Evolutionary conservation across 2,797 vertebrate genomes (phyloP).

Genomic region (Anguilla megastoma): DNA sequence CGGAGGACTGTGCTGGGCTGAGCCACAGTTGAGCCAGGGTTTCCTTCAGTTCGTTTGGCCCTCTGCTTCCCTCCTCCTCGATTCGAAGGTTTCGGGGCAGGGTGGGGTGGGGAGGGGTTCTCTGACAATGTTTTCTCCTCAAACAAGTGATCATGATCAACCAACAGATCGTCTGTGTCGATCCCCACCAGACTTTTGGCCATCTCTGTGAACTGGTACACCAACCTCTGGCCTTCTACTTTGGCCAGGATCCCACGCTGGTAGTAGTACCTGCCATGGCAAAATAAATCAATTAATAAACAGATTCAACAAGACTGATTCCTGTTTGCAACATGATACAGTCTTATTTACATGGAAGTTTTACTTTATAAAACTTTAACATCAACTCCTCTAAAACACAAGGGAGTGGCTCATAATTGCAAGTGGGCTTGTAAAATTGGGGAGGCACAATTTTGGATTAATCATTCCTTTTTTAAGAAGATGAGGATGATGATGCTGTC

Average conservation of each 20-base stretch:
- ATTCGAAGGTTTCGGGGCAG: constrained; percentile 56
- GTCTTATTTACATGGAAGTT: background rate
- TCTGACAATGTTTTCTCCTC: constrained; percentile 55
- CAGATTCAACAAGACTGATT: background rate
- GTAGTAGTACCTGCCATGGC: constrained; percentile 88
- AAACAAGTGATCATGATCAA: constrained; percentile 71
- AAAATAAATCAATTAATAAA: constrained; percentile 22
- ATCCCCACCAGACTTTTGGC: constrained; percentile 92
- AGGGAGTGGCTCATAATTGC: background rate
- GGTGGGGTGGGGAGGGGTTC: constrained; percentile 58
- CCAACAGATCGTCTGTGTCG: constrained; percentile 82
- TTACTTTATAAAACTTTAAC: background rate
- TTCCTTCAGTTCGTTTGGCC: constrained; percentile 59
- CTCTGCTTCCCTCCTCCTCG: constrained; percentile 59
- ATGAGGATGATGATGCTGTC: background rate
- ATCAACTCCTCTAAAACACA: background rate
- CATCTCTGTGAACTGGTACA: constrained; percentile 97
- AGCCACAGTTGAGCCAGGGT: constrained; percentile 4
- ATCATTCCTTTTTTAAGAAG: background rate
- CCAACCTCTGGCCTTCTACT: constrained; percentile 95
- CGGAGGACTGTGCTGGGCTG: constrained; percentile 47
- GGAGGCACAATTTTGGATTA: background rate
- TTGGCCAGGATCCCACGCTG: constrained; percentile 98
- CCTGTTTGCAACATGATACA: background rate
- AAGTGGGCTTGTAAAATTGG: background rate